Evolutionary conservation across 1,140 invertebrate species (phyloP).

Genomic region (Calephelis virginiensis): DNA sequence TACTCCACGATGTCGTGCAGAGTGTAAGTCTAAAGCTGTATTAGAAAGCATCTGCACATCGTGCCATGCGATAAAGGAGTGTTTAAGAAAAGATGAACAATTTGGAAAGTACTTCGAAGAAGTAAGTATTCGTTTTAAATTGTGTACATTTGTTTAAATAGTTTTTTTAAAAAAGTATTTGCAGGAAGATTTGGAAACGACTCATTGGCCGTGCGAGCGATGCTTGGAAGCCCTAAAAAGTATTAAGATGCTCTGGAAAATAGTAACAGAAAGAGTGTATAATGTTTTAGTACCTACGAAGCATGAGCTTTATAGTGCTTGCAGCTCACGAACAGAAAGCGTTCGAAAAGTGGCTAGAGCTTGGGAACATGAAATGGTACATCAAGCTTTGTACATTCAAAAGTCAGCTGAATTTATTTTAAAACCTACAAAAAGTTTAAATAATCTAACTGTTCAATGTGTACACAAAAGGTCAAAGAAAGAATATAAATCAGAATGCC

Average conservation of each 20-base stretch:
- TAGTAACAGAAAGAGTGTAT: slow-evolving; percentile 60
- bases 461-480: background rate
- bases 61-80: slow-evolving; percentile 55
- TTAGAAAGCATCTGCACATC: slow-evolving; percentile 61
- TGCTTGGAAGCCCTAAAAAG: slow-evolving; percentile 61
- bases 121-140: slow-evolving; percentile 38
- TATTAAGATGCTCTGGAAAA: slow-evolving; percentile 70
- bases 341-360: slow-evolving; percentile 44
- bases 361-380: slow-evolving; percentile 55
- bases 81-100: slow-evolving; percentile 48
- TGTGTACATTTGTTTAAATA: background rate
- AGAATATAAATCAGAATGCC: no score
- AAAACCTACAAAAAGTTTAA: slow-evolving; percentile 10
- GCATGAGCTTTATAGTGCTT: slow-evolving; percentile 31
- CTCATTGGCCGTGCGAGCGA: slow-evolving; percentile 65
- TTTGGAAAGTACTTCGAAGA: slow-evolving; percentile 60
- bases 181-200: slow-evolving; percentile 67
- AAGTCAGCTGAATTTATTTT: slow-evolving; percentile 7
- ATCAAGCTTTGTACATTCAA: slow-evolving; percentile 38
- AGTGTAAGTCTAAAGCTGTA: slow-evolving; percentile 62
- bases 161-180: no score
- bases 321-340: slow-evolving; percentile 29
- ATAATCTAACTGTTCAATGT: slow-evolving; percentile 8
- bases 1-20: slow-evolving; percentile 50
- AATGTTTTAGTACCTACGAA: slow-evolving; percentile 43